A percentile compares a stretch with the other conserved stretches of the same genome.
Evolutionary conservation across 2,888 invertebrate species (phyloP).

Genomic region (Sphaeridia pumilis): DNA sequence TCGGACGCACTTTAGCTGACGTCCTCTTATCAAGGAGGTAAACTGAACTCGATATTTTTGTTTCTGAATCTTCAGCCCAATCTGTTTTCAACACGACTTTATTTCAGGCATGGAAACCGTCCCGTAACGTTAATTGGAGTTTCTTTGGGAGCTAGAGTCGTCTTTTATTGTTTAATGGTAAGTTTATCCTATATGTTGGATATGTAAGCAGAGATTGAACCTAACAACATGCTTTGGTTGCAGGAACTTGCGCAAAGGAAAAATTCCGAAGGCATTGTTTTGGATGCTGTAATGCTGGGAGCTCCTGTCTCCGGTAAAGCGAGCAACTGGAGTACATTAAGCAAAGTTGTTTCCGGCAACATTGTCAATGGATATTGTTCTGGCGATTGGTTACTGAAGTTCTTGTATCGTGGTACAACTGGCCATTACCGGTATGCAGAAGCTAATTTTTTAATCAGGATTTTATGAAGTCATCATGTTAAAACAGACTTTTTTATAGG

Average conservation of each 20-base stretch:
- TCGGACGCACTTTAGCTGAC: constrained; percentile 53
- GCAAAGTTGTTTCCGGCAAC: constrained; percentile 50
- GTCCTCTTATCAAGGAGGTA: constrained; percentile 46
- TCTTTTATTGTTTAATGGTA: constrained; percentile 52
- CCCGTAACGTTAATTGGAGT: constrained; percentile 55
- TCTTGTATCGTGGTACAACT: constrained; percentile 52
- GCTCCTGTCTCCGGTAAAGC: constrained; percentile 47
- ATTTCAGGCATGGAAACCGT: constrained; percentile 44
- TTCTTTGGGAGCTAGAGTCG: constrained; percentile 55
- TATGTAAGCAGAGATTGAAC: constrained; percentile 7
- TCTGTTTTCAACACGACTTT: too few species aligned
- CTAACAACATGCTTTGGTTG: constrained; percentile 1
- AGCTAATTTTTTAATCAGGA: background rate
- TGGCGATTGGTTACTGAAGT: constrained; percentile 52
- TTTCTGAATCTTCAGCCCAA: background rate
- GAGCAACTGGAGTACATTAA: constrained; percentile 46
- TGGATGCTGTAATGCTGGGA: constrained; percentile 53
- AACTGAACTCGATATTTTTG: background rate
- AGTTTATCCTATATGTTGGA: constrained; percentile 2
- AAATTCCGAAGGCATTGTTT: constrained; percentile 49
- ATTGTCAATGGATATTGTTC: constrained; percentile 54
- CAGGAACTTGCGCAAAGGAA: constrained; percentile 44
- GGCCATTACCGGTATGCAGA: constrained; percentile 43
- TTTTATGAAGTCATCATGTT: constrained; percentile 1
- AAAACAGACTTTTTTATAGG: constrained; percentile 12